Base-by-base conservation (phyloP, 2,797 vertebrate species). In the Chrysocyon brachyurus region DNA sequence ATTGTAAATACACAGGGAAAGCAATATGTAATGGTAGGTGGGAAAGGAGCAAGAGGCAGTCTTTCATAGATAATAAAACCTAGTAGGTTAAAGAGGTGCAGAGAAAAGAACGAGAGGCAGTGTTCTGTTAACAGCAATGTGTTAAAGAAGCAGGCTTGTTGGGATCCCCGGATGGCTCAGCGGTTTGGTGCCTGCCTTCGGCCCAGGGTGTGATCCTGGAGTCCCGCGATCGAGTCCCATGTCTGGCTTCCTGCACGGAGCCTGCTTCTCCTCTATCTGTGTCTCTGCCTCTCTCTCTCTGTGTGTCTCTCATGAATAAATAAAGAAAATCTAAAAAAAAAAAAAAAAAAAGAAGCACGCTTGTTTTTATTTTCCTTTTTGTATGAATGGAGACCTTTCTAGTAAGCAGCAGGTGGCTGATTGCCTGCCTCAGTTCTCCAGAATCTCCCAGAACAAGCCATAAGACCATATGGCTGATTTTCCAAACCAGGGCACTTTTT, bases 351-450 rank as follows among this genome's bases (percentile, higher is more conserved):
- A 40, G 40, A 40, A 46, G 40, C 40, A 46, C 40, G 40, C 7
- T 36, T 66, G 28, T 17, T 83, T 91, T 83, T 40, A 26, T 89
- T 78, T 86, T 52, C 79, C 59, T 92, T 88, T 78, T 88, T 73
- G 54, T 56, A 4, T 26, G 19, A 82, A 57, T 77, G 61, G n/a
- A 92, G 49, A 57, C 40, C 14, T 84, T 81, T 83, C 22, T 83
- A 46, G 64, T 33, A 81, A 59, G 36, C 7, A 5, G n/a, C 22
- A 0, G 3, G 40, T 63, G 33, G 64, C 59, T 36, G 52, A 52
- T 75, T 40, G n/a, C 79, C 54, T 94, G 64, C 21, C 72, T 83
- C 28, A 6, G 9, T 17, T 82, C n/a, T 31, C 52, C n/a, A 24
- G 68, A 63, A 79, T 64, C 49, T 40, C 21, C 16, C 33, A 36